Conservation (phyloP, 2,888 invertebrate species). For the Tenthredo distinguenda region DNA sequence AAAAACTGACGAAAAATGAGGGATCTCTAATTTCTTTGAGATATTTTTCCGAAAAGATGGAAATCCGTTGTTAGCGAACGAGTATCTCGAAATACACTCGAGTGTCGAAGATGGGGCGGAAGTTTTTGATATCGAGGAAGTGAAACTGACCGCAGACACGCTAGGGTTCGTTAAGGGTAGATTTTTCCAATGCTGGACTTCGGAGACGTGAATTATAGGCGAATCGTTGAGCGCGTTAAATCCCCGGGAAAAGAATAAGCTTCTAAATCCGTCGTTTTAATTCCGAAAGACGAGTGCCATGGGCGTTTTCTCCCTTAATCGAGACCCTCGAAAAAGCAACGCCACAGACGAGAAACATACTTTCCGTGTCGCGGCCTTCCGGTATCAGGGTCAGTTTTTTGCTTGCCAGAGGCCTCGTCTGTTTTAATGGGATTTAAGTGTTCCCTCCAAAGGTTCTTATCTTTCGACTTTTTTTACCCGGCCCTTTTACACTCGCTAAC, state of each 20-base stretch:
- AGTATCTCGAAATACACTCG: neutral
- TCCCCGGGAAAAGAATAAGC: neutral
- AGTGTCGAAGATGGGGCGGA: neutral
- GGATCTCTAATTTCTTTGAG: neutral
- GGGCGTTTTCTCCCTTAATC: conserved; percentile 38
- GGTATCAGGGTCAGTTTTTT: conserved; percentile 50
- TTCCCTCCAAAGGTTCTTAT: conserved; percentile 46
- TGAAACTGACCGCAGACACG: neutral
- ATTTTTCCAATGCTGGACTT: neutral
- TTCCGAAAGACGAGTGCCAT: conserved; percentile 17
- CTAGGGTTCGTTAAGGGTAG: neutral
- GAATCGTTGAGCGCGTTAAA: neutral
- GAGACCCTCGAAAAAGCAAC: neutral
- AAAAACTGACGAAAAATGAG: neutral
- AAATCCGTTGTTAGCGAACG: neutral
- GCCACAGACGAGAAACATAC: conserved; percentile 38
- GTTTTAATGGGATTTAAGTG: conserved; percentile 54
- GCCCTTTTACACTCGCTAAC: conserved; percentile 35
- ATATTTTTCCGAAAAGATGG: neutral
- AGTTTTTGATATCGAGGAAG: neutral
- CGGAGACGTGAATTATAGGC: neutral
- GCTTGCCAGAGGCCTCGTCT: conserved; percentile 43
- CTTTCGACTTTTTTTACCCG: conserved; percentile 15
- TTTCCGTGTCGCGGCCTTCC: conserved; percentile 37
- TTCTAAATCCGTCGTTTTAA: conserved; percentile 36